Conservation (phyloP, 2,113 vertebrate species). For the Phalacrocorax aristotelis region DNA sequence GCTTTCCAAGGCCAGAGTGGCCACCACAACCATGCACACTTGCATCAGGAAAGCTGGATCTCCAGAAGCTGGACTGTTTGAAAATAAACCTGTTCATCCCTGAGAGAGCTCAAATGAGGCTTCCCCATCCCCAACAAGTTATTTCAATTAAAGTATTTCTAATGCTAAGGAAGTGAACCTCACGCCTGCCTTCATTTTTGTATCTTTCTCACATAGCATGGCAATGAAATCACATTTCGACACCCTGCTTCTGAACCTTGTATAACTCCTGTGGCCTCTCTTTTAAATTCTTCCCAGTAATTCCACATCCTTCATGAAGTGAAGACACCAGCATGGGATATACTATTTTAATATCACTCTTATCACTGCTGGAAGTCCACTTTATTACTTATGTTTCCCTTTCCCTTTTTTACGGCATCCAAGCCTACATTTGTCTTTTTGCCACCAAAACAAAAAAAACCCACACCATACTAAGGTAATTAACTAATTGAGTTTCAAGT, state of each 20-base stretch:
- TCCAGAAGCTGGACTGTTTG: not conserved
- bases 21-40: not conserved
- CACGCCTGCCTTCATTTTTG: not conserved
- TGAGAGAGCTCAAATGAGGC: not conserved
- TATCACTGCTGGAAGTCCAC: not conserved
- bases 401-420: not conserved
- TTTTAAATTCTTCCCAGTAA: not conserved
- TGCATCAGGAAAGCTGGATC: not conserved
- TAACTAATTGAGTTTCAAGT: not conserved
- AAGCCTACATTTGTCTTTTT: not conserved
- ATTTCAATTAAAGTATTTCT: not conserved
- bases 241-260: no score
- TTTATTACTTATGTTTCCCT: not conserved
- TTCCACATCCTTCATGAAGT: not conserved
- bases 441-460: not conserved
- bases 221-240: accelerated
- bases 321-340: not conserved
- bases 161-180: not conserved
- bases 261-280: not conserved
- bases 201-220: accelerated
- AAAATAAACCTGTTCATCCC: not conserved
- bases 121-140: not conserved
- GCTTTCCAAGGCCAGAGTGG: not conserved
- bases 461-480: not conserved
- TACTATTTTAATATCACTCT: not conserved